Evolutionary conservation across 2,888 invertebrate genomes (phyloP).

Genomic region (Lasiommata megera): DNA sequence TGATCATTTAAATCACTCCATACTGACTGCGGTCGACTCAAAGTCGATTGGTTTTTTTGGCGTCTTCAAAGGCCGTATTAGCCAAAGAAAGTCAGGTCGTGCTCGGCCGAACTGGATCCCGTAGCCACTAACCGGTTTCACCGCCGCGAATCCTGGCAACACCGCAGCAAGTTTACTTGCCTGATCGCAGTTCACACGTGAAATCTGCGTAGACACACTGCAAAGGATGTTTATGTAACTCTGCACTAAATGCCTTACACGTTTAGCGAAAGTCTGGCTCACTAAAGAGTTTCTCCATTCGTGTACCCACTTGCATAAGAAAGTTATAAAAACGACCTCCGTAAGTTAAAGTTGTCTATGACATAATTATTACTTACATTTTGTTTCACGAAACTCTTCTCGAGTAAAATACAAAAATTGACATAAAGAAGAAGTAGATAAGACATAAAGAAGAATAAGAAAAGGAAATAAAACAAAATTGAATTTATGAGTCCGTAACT

Average conservation of each 20-base stretch:
- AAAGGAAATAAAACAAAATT: no score
- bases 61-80: slow-evolving; percentile 33
- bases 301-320: neutral
- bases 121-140: slow-evolving; percentile 73
- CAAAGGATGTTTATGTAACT: slow-evolving; percentile 26
- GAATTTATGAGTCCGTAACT: no score
- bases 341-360: neutral
- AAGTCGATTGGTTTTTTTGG: slow-evolving; percentile 15
- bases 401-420: no score
- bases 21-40: slow-evolving; percentile 6
- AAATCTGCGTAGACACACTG: slow-evolving; percentile 22
- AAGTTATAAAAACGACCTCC: neutral
- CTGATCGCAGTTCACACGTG: slow-evolving; percentile 11
- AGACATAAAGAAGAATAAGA: no score
- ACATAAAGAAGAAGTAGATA: no score
- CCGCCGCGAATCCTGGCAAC: slow-evolving; percentile 68
- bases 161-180: neutral
- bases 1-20: neutral
- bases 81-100: slow-evolving; percentile 66
- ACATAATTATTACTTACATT: neutral
- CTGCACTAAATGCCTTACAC: slow-evolving; percentile 22
- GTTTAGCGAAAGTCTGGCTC: slow-evolving; percentile 25
- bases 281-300: slow-evolving; percentile 8
- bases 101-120: slow-evolving; percentile 65
- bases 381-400: no score